Base-by-base conservation (phyloP, 2,113 vertebrate species). In the Urocolius indicus region DNA sequence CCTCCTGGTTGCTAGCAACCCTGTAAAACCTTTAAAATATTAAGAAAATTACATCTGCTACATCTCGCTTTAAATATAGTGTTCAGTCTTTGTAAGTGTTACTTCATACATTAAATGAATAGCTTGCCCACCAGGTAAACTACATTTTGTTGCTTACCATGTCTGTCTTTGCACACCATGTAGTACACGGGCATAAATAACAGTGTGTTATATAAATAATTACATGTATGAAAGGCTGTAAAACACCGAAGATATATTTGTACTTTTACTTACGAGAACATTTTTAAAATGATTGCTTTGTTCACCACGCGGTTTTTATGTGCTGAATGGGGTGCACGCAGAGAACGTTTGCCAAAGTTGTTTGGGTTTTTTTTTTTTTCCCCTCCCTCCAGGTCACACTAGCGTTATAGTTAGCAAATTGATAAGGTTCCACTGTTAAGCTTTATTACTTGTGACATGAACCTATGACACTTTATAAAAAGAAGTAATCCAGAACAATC, bases 401-500 rank as follows among this genome's bases (percentile, higher is more conserved):
- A 57, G 91, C 59, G 14, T 96, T 97, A 96, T 97, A 97, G 95
- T 98, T 98, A 98, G 97, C 97, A 98, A 98, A 98, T 97, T 97
- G 98, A 98, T 98, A 98, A 98, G 98, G 98, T 98, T 98, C 98
- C 98, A 98, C 97, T 98, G 98, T 98, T 97, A 97, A 98, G 98
- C 98, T 99, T 99, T 99, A 99, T 99, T 99, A 99, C 97, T 97
- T 96, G 98, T 98, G 98, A 99, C 98, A 98, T 88, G 96, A 98
- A 98, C 98, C 98, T 98, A 97, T 98, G 98, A 98, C 98, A 98
- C 98, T 99, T 98, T 98, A 98, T 98, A 98, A 98, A 98, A 98
- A 98, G 98, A 98, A 98, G 98, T 98, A 98, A 99, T 99, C 98
- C 98, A 98, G 98, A 99, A 99, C 99, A 99, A 99, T 99, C 99